Evolutionary conservation across 2,797 vertebrate genomes (phyloP), one percentile per base, ranked within the genome.

Genomic region (Amniataba percoides): DNA sequence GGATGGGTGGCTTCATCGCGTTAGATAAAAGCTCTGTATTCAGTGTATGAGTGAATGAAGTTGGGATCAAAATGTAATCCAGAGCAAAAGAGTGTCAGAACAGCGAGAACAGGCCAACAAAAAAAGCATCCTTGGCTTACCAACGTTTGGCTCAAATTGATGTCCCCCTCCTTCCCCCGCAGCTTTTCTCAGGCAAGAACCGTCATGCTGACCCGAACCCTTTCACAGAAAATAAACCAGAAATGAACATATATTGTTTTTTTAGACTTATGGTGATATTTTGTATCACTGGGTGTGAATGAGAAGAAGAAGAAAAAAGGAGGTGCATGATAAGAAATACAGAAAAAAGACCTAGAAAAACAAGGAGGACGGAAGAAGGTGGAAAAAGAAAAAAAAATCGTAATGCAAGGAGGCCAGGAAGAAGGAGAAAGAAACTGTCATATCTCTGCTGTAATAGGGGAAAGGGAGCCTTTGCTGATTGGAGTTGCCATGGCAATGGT

Each of bases 401-500:
- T 55, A 81, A 85, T 71, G 77, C 68, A 69, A 81, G 77, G 74
- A 78, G 77, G 75, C 77, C 77, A 81, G 63, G 72, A 87, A 82
- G 76, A 73, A 80, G 75, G 53, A 79, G 78, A 85, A 79, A 87
- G 82, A 83, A 90, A 87, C 91, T 92, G 91, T 93, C 91, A 92
- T 83, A 82, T 91, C 84, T 85, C 78, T n/a, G 46, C 86, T 79
- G 80, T 92, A 88, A 90, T 84, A 77, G 87, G 87, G 85, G 83
- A 87, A 89, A 85, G 59, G 81, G 71, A 87, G 86, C 76, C 85
- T 86, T 86, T 89, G 78, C 85, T 93, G 92, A 94, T 94, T 94
- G 87, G 86, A 91, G 94, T 95, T 94, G 79, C 94, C 89, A 95
- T 94, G 92, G 92, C 57, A 75, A 95, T 90, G 84, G 87, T 68